A percentile compares a stretch with the other conserved stretches of the same genome.
These are phyloP conservation scores for Eonycteris spelaea DNA, from an alignment of 2,113 vertebrate genomes.

Conservation along the genomic window DNA sequence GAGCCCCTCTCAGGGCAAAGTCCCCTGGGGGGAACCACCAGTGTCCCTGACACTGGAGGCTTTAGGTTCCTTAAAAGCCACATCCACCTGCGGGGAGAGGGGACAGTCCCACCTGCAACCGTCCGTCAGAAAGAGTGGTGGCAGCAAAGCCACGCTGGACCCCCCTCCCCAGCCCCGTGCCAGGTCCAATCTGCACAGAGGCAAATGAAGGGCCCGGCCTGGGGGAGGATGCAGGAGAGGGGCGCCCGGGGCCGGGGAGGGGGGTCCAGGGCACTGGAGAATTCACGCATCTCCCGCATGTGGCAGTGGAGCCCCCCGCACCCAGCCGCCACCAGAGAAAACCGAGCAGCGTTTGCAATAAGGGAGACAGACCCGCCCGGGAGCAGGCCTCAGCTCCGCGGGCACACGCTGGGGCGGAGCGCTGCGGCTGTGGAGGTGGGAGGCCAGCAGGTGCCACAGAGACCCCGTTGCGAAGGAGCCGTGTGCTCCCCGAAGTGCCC, in stretches of 20 bases:
- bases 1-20: not conserved
- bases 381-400: not conserved
- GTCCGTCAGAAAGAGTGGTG: not conserved
- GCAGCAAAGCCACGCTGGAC: too few relatives aligned
- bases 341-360: not conserved
- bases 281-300: too few relatives aligned
- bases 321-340: too few relatives aligned
- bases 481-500: not conserved
- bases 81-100: not conserved
- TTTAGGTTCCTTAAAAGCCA: not conserved
- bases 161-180: not conserved
- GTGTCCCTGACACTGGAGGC: not conserved
- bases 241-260: too few relatives aligned
- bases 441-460: not conserved
- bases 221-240: too few relatives aligned
- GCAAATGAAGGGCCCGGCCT: too few relatives aligned
- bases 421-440: not conserved
- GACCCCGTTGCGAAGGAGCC: not conserved
- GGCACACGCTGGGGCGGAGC: not conserved
- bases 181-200: not conserved
- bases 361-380: not conserved
- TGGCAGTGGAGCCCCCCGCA: too few relatives aligned
- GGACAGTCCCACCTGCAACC: not conserved
- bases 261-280: too few relatives aligned
- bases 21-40: not conserved